Evolutionary conservation across 2,113 vertebrate genomes (phyloP).

Genomic region (Bucco capensis): DNA sequence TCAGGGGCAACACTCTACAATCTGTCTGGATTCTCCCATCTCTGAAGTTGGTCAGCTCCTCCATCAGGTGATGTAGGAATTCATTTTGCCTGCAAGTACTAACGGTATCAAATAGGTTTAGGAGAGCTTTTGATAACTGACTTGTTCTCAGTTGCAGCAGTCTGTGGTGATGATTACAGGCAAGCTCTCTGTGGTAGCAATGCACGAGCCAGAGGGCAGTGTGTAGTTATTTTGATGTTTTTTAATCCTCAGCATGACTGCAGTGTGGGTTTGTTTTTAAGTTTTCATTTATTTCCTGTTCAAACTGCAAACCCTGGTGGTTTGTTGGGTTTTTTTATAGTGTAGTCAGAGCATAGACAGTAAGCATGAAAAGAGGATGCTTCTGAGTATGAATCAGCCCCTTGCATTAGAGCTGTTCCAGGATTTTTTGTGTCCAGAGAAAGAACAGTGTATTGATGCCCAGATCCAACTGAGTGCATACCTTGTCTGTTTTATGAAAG

Average conservation of each 20-base stretch:
- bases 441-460: background rate
- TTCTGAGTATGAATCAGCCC: conserved; percentile 13
- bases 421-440: conserved; percentile 2
- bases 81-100: conserved; percentile 40
- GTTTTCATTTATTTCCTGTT: conserved; percentile 57
- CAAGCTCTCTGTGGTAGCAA: conserved; percentile 28
- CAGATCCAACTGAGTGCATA: background rate
- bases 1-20: background rate
- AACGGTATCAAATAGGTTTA: conserved; percentile 34
- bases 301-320: conserved; percentile 21
- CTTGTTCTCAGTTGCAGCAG: conserved; percentile 29
- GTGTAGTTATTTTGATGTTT: conserved; percentile 54
- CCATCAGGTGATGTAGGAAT: conserved; percentile 33
- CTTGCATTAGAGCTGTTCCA: background rate
- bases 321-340: background rate
- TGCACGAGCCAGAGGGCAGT: conserved; percentile 57
- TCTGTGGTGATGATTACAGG: conserved; percentile 20
- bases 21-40: background rate
- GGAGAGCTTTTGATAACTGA: conserved; percentile 10
- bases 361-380: background rate
- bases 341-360: background rate
- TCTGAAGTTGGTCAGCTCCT: background rate
- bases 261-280: conserved; percentile 22
- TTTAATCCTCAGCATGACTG: conserved; percentile 42
- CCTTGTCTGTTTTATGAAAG: background rate